Conservation (phyloP, 2,797 vertebrate genomes). For the Prionace glauca region DNA sequence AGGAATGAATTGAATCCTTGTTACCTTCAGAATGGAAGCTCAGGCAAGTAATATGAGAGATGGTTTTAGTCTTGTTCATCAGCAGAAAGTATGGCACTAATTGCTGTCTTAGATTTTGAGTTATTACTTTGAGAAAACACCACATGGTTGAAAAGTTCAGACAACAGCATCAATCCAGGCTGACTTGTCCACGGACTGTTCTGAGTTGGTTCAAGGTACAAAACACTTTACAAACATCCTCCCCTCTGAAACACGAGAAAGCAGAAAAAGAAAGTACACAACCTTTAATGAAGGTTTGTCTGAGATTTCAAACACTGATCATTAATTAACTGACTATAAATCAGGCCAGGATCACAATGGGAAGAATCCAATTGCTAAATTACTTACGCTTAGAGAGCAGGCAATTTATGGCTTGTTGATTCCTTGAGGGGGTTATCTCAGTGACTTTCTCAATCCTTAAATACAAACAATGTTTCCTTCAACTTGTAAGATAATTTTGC, state of each 20-base stretch:
- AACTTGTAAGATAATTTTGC: too few relatives aligned
- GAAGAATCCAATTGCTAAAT: background rate
- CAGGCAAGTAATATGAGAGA: background rate
- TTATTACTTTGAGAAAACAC: background rate
- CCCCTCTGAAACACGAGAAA: background rate
- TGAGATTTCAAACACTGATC: background rate
- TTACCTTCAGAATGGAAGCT: background rate
- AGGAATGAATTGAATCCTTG: background rate
- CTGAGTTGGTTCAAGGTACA: background rate
- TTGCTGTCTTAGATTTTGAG: background rate
- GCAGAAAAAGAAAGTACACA: background rate
- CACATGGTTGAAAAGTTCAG: background rate
- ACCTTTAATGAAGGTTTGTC: background rate
- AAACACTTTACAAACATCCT: background rate
- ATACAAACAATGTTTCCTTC: background rate
- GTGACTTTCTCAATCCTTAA: background rate
- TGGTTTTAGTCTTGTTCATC: background rate
- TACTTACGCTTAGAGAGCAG: background rate
- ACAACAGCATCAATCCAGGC: background rate
- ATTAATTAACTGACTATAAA: background rate
- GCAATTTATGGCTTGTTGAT: background rate
- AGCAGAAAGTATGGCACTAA: background rate
- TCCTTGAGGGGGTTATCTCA: background rate
- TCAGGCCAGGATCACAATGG: constrained; percentile 3
- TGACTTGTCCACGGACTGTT: background rate